Evolutionary conservation across 2,113 vertebrate genomes (phyloP).

Genomic region (Condylura cristata): DNA sequence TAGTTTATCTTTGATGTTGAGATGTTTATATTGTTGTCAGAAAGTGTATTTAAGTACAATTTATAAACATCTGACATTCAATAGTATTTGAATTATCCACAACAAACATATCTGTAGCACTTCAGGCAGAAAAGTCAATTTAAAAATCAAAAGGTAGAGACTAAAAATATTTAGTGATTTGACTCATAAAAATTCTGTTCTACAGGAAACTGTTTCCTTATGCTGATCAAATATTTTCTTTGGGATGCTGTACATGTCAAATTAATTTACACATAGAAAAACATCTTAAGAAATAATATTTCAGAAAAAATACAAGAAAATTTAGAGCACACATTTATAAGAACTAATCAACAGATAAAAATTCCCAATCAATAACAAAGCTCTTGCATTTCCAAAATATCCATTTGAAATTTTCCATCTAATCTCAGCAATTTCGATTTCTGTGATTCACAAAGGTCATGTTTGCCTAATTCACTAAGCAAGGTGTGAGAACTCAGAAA

Average conservation of each 20-base stretch:
- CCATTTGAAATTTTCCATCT: background rate
- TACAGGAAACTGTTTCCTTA: background rate
- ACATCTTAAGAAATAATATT: background rate
- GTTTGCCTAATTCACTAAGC: background rate
- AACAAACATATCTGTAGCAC: background rate
- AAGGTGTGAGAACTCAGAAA: background rate
- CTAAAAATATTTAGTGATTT: background rate
- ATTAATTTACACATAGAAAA: background rate
- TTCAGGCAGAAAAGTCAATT: background rate
- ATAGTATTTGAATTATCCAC: background rate
- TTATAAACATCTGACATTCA: background rate
- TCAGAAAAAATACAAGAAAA: background rate
- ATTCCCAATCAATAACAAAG: background rate
- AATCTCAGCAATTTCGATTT: background rate
- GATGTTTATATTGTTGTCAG: background rate
- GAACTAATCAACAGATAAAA: background rate
- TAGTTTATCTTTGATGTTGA: background rate
- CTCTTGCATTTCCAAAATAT: background rate
- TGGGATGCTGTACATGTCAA: background rate
- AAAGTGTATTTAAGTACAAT: background rate
- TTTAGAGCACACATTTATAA: background rate
- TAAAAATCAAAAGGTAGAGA: background rate
- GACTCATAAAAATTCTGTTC: background rate
- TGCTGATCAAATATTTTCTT: background rate
- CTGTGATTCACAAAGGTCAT: background rate